Evolutionary conservation across 2,113 vertebrate species (phyloP).

Genomic region (Hepsetus odoe): DNA sequence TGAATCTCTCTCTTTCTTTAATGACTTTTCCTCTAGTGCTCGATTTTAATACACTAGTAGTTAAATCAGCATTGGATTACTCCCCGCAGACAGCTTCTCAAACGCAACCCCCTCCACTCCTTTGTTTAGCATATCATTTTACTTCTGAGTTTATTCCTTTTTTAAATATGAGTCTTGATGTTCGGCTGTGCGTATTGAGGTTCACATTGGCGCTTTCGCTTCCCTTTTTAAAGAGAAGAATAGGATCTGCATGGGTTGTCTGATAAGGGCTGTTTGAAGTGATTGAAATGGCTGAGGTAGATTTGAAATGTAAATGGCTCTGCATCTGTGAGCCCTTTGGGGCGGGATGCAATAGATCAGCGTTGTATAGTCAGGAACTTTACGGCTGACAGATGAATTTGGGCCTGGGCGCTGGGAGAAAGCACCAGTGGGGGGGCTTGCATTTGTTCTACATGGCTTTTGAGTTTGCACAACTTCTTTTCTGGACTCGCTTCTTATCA

Average conservation of each 20-base stretch:
- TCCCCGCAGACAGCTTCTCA: background rate
- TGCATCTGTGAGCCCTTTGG: constrained; percentile 57
- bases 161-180: background rate
- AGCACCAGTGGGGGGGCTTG: constrained; percentile 57
- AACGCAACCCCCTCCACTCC: background rate
- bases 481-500: constrained; percentile 54
- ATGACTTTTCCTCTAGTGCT: background rate
- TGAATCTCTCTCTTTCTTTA: constrained; percentile 11
- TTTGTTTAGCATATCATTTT: background rate
- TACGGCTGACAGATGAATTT: constrained; percentile 67
- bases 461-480: constrained; percentile 63
- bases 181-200: background rate
- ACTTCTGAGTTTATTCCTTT: background rate
- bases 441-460: constrained; percentile 63
- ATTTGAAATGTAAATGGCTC: constrained; percentile 64
- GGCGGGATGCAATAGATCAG: constrained; percentile 60
- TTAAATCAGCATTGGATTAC: background rate
- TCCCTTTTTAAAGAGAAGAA: constrained; percentile 39
- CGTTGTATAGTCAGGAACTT: constrained; percentile 59
- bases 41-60: background rate
- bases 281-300: constrained; percentile 61
- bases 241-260: constrained; percentile 53
- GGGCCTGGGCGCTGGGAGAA: constrained; percentile 58
- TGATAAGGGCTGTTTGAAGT: constrained; percentile 60
- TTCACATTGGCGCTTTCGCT: background rate